Percentiles rank a stretch among this genome's conserved stretches.
Conservation (phyloP, 1,140 invertebrate genomes). For the Arion vulgaris region DNA sequence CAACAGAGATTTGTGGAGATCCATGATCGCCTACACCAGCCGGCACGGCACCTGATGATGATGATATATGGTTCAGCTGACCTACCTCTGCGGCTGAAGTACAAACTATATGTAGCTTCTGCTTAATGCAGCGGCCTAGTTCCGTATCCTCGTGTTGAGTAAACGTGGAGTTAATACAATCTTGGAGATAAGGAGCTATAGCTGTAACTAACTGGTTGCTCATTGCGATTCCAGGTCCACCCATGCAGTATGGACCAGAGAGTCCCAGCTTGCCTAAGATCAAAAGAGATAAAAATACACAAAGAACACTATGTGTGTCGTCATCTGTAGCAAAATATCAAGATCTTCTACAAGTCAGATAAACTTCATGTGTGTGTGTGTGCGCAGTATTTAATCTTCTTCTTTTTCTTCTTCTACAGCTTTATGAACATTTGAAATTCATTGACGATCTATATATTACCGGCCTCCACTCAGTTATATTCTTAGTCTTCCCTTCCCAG, state of each 20-base stretch:
- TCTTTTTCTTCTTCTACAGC: no score
- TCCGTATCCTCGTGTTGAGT: slow-evolving; percentile 98
- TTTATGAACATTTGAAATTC: no score
- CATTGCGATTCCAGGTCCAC: slow-evolving; percentile 92
- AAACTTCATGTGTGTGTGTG: no score
- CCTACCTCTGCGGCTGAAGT: slow-evolving; percentile 5
- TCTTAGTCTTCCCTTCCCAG: no score
- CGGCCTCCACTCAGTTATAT: no score
- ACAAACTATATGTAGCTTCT: slow-evolving; percentile 59
- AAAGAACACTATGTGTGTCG: not conserved
- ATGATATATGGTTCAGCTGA: no score
- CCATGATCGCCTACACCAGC: no score
- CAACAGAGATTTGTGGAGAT: no score
- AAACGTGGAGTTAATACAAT: slow-evolving; percentile 89
- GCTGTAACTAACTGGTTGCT: slow-evolving; percentile 68
- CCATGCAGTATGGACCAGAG: slow-evolving; percentile 76
- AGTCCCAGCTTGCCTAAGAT: slow-evolving; percentile 15
- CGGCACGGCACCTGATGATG: no score
- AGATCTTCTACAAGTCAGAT: not conserved
- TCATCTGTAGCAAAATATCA: not conserved
- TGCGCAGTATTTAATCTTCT: no score
- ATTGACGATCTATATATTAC: no score
- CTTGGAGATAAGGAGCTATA: slow-evolving; percentile 75
- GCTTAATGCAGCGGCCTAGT: slow-evolving; percentile 92
- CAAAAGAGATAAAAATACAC: not conserved